Conservation (phyloP, 35 echinoderm and acorn worm species). For the Patiria miniata region DNA sequence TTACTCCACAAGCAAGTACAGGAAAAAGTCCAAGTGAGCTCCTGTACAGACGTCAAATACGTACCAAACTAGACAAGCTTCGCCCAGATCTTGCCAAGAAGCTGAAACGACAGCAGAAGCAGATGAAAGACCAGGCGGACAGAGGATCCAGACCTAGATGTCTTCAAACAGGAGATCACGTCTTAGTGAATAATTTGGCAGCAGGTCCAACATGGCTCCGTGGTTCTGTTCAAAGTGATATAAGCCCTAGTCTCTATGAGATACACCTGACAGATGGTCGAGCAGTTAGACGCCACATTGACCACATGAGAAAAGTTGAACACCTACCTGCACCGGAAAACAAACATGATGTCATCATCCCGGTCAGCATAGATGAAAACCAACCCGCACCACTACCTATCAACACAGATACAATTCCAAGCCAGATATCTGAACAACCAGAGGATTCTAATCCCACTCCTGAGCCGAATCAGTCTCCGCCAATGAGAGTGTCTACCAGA, state of each 20-base stretch:
- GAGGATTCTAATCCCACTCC: not conserved
- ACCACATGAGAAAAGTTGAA: slow-evolving; percentile 36
- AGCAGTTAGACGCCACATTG: slow-evolving; percentile 45
- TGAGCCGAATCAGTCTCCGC: slow-evolving; percentile 1
- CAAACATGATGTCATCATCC: not conserved
- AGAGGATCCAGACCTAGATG: slow-evolving; percentile 22
- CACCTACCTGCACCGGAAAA: not conserved
- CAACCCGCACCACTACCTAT: not conserved
- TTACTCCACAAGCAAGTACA: slow-evolving; percentile 63
- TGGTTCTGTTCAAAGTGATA: slow-evolving; percentile 17
- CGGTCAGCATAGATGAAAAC: not conserved
- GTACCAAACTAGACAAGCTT: slow-evolving; percentile 57
- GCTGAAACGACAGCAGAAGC: slow-evolving; percentile 46
- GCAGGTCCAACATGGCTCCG: slow-evolving; percentile 50
- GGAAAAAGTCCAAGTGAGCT: slow-evolving; percentile 69
- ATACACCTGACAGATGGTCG: slow-evolving; percentile 55
- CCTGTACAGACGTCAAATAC: slow-evolving; percentile 46
- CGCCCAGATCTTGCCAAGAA: slow-evolving; percentile 45
- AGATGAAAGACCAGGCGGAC: slow-evolving; percentile 45
- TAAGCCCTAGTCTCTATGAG: slow-evolving; percentile 29
- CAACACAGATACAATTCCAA: not conserved
- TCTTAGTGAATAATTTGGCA: slow-evolving; percentile 64
- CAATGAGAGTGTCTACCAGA: slow-evolving; percentile 35
- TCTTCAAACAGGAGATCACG: slow-evolving; percentile 43
- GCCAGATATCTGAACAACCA: not conserved